These are phyloP conservation scores for Pycnonotus jocosus DNA, from an alignment of 2,113 vertebrate species.

Conservation along the genomic window DNA sequence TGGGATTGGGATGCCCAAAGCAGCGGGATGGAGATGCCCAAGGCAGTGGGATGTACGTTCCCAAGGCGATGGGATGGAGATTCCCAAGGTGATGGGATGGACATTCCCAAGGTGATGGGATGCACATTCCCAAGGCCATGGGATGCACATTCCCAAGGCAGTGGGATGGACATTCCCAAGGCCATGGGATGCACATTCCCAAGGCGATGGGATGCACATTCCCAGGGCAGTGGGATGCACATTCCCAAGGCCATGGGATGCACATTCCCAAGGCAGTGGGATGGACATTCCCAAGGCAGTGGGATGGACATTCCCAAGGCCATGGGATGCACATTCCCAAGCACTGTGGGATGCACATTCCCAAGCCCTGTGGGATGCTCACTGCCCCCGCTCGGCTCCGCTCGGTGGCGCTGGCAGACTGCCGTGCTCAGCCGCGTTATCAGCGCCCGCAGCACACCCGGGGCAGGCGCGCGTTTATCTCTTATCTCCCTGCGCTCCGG, in stretches of 20 bases:
- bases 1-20: rapidly evolving
- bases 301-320: too few species aligned
- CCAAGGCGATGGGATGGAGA: rapidly evolving
- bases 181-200: rapidly evolving
- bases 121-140: rapidly evolving
- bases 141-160: too few species aligned
- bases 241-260: too few species aligned
- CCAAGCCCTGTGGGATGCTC: rapidly evolving
- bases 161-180: rapidly evolving
- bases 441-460: background rate
- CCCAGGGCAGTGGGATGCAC: too few species aligned
- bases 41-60: rapidly evolving
- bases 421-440: background rate
- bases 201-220: rapidly evolving
- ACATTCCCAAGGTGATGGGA: rapidly evolving
- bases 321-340: too few species aligned
- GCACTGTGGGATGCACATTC: rapidly evolving
- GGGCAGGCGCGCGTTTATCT: background rate
- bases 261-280: too few species aligned
- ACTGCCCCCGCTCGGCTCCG: too few species aligned
- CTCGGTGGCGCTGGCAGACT: slow-evolving; percentile 58
- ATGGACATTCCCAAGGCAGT: too few species aligned
- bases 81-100: rapidly evolving
- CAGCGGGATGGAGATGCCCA: rapidly evolving
- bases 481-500: slow-evolving; percentile 39